Conservation (phyloP, 1,140 invertebrate genomes). For the Nasonia giraulti region DNA sequence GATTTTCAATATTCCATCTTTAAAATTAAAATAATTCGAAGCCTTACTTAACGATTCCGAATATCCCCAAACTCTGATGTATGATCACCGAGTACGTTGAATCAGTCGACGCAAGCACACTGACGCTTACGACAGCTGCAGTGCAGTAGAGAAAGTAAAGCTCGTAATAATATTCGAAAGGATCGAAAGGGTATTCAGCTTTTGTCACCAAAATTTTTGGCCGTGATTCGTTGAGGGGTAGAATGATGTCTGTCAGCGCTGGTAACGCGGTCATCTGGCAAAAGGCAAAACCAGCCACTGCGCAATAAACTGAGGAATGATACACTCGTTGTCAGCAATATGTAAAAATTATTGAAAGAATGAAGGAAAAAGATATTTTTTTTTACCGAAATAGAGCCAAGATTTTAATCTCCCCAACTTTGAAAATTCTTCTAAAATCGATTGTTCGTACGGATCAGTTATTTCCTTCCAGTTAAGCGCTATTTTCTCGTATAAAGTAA, state of each 20-base stretch:
- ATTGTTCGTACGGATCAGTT: no score
- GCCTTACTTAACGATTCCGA: background rate
- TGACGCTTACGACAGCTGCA: background rate
- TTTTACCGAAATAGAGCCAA: no score
- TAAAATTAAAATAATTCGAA: no score
- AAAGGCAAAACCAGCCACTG: background rate
- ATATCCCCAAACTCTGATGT: background rate
- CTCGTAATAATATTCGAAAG: background rate
- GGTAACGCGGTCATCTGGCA: background rate
- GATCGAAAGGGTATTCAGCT: background rate
- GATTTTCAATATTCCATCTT: background rate
- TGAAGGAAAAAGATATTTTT: no score
- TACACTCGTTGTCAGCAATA: no score
- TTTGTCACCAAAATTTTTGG: background rate
- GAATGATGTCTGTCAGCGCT: background rate
- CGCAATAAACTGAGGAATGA: background rate
- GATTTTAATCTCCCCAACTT: no score
- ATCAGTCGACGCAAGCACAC: background rate
- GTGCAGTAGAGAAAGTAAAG: background rate
- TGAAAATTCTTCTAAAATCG: no score
- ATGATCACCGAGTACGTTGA: background rate
- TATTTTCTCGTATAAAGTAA: no score
- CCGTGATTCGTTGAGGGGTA: background rate
- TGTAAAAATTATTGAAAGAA: no score
- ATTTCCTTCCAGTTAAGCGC: no score